Conservation (phyloP, 2,113 vertebrate genomes). For the Crotalus viridis region DNA sequence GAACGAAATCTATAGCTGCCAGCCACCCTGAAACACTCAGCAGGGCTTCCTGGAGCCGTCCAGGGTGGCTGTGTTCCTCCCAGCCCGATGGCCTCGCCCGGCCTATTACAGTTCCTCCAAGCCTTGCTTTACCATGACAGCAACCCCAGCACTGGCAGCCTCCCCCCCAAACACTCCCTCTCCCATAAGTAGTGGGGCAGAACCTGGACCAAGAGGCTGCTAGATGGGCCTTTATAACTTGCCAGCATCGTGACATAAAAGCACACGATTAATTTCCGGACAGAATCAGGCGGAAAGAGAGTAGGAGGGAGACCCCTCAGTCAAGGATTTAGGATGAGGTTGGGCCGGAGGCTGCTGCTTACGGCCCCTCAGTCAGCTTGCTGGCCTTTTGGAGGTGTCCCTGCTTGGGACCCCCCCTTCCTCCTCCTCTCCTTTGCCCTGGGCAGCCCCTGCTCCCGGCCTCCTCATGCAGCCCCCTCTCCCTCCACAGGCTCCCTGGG, state of each 20-base stretch:
- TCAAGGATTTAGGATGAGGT: background rate
- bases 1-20: background rate
- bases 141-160: background rate
- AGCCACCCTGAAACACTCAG: background rate
- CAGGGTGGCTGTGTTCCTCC: background rate
- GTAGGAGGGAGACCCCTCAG: background rate
- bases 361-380: background rate
- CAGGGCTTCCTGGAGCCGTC: background rate
- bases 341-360: background rate
- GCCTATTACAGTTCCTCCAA: background rate
- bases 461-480: background rate
- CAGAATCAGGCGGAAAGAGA: no score
- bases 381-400: background rate
- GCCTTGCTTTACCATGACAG: background rate
- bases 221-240: background rate
- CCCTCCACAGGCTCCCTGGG: slow-evolving; percentile 47
- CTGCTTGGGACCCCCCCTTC: background rate
- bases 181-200: background rate
- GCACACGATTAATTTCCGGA: background rate
- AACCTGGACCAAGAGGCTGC: background rate
- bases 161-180: no score
- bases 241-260: background rate
- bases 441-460: background rate
- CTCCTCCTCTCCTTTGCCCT: no score
- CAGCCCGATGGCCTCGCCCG: background rate